Evolutionary conservation across 1,140 invertebrate species (phyloP), one percentile per base, ranked within the genome.

Genomic region (Nasonia vitripennis): DNA sequence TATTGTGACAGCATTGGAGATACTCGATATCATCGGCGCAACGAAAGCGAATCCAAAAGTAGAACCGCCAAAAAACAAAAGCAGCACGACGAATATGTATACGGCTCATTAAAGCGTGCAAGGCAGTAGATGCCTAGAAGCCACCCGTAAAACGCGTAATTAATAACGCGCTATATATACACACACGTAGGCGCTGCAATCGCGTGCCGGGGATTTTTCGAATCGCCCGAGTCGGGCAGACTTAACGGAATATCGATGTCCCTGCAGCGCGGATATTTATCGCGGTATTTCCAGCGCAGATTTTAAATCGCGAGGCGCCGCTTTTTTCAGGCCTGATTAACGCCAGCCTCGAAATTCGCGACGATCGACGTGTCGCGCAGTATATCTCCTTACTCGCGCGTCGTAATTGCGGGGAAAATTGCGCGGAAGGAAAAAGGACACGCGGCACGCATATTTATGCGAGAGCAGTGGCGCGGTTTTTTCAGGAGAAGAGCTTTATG

Each of bases 141-240:
- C 85, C 87, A 83, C 82, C 87, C 86, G 84, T 88, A 88, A 87
- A 89, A 78, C 82, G 88, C 86, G 84, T 88, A 90, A 89, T 89
- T 89, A 90, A 88, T 89, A 88, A 90, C 87, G 75, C 41, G n/a
- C 75, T 75, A 10, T 41, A 45, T 75, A 75, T 45, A 75, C 6
- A 75, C 34, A 31, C 31, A 71, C 23, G 3, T 27, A 27, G 23
- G 89, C 87, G 75, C 41, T 6, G n/a, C 75, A 79, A 89, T 89
- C 86, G 81, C n/a, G 83, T 84, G 87, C 85, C 83, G 70, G 12
- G 84, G 83, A 87, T 81, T 87, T 83, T 87, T 87, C 80, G 80
- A 45, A 78, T 78, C 23, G 37, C 75, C n/a, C 55, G 51, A 48
- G 27, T 7, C 6, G 41, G 41, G 55, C 31, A 79, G 55, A 79